Evolutionary conservation across 2,888 invertebrate genomes (phyloP).

Genomic region (Timandra comae): DNA sequence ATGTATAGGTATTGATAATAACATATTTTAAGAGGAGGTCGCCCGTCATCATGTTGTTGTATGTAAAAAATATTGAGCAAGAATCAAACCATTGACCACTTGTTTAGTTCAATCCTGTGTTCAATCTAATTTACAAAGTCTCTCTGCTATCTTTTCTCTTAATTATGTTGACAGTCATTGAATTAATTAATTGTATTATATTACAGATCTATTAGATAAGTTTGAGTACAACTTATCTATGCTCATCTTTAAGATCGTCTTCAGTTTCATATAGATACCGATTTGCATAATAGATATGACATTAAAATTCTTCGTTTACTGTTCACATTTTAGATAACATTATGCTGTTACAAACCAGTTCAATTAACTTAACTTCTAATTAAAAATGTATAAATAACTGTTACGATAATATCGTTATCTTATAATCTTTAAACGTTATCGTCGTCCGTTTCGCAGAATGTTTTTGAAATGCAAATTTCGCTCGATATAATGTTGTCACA

Average conservation of each 20-base stretch:
- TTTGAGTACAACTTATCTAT: too few relatives aligned
- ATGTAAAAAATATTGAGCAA: too few relatives aligned
- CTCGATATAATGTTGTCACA: constrained; percentile 4
- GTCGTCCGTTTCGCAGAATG: constrained; percentile 1
- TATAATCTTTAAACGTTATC: constrained; percentile 3
- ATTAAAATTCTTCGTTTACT: constrained; percentile 13
- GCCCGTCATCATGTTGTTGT: too few relatives aligned
- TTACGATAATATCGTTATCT: constrained; percentile 2
- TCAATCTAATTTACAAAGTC: too few relatives aligned
- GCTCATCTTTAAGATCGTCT: constrained; percentile 1
- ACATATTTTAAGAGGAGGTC: too few relatives aligned
- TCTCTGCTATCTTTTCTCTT: too few relatives aligned
- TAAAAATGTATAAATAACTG: constrained; percentile 14
- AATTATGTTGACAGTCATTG: too few relatives aligned
- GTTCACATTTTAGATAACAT: constrained; percentile 15
- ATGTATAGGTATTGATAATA: too few relatives aligned
- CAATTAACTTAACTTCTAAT: constrained; percentile 31
- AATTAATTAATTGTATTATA: too few relatives aligned
- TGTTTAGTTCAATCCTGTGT: too few relatives aligned
- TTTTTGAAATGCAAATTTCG: constrained; percentile 5
- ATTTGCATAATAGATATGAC: constrained; percentile 10
- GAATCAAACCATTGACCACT: too few relatives aligned
- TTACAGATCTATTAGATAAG: too few relatives aligned
- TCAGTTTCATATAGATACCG: constrained; percentile 3
- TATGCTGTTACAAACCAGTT: constrained; percentile 20